These are phyloP conservation scores for Apodemia hepburni DNA, from an alignment of 2,888 invertebrate genomes.

Conservation along the genomic window DNA sequence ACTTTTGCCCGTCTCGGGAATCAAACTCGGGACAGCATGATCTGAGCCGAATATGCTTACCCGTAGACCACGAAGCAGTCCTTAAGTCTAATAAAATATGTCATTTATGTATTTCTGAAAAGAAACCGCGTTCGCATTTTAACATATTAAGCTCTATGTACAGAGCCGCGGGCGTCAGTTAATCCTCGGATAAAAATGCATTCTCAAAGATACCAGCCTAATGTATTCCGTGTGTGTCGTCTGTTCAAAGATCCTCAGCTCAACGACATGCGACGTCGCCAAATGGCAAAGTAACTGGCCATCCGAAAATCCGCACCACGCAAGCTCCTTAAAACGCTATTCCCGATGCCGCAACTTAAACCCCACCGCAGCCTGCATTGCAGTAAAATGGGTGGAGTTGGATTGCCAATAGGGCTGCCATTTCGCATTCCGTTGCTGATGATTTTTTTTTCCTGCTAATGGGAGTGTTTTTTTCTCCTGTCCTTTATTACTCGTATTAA, in stretches of 20 bases:
- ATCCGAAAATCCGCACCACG: constrained; percentile 28
- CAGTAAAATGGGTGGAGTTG: constrained; percentile 27
- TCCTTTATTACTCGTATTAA: too few species aligned
- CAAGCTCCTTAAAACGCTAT: constrained; percentile 30
- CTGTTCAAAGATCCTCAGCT: constrained; percentile 6
- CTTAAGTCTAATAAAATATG: too few species aligned
- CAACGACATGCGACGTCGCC: constrained; percentile 12
- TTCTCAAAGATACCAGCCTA: constrained; percentile 3
- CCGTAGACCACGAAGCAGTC: too few species aligned
- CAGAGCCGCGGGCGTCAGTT: neutral
- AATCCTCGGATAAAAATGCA: constrained; percentile 1
- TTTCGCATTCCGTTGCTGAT: neutral
- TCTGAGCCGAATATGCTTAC: too few species aligned
- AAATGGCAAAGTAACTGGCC: constrained; percentile 17
- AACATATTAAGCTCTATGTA: neutral
- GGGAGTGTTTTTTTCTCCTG: neutral
- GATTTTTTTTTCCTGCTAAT: neutral
- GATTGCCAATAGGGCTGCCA: constrained; percentile 9
- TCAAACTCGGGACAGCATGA: too few species aligned
- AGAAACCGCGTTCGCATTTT: too few species aligned
- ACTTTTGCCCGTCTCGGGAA: too few species aligned
- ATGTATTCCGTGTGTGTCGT: constrained; percentile 11
- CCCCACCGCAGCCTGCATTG: constrained; percentile 35
- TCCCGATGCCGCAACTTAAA: constrained; percentile 29
- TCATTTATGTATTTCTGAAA: too few species aligned